A percentile compares a stretch with the other conserved stretches of the same genome.
phyloP scores from a whole-genome alignment of 2,113 vertebrate genomes.

The Zosterops borbonicus region DNA sequence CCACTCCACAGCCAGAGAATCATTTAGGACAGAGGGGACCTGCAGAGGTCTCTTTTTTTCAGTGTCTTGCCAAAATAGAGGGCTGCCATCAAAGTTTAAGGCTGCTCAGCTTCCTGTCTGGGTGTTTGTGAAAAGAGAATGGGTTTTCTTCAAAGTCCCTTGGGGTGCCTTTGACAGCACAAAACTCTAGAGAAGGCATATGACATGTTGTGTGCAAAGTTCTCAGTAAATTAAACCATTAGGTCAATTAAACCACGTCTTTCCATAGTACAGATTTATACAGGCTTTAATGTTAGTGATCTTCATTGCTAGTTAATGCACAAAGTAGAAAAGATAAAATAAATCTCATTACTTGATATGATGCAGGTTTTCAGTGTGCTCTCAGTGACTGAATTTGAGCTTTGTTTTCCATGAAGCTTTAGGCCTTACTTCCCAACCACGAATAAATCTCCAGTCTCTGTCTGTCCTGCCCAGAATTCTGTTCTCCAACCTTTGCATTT shows the following conservation, averaged over 20 bases:
- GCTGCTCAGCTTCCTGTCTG: background rate
- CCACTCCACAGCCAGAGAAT: background rate
- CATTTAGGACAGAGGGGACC: background rate
- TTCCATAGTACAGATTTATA: background rate
- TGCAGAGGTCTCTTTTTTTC: background rate
- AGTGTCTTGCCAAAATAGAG: accelerated
- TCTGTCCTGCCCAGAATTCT: background rate
- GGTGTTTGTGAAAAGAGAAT: background rate
- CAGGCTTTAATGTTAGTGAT: background rate
- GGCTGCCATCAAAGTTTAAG: background rate
- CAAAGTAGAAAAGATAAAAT: background rate
- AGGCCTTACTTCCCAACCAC: background rate
- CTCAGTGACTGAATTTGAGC: background rate
- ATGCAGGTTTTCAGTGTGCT: background rate
- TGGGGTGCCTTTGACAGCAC: background rate
- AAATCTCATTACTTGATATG: background rate
- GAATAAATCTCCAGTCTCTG: background rate
- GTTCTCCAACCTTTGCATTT: background rate
- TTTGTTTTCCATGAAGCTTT: background rate
- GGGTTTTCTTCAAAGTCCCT: background rate
- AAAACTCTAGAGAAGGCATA: background rate
- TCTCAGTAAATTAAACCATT: background rate
- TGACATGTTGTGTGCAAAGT: background rate
- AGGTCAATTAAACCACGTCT: background rate
- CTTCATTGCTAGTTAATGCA: background rate